Evolutionary conservation across 2,113 vertebrate genomes (phyloP).

Genomic region (Cheirogaleus medius): DNA sequence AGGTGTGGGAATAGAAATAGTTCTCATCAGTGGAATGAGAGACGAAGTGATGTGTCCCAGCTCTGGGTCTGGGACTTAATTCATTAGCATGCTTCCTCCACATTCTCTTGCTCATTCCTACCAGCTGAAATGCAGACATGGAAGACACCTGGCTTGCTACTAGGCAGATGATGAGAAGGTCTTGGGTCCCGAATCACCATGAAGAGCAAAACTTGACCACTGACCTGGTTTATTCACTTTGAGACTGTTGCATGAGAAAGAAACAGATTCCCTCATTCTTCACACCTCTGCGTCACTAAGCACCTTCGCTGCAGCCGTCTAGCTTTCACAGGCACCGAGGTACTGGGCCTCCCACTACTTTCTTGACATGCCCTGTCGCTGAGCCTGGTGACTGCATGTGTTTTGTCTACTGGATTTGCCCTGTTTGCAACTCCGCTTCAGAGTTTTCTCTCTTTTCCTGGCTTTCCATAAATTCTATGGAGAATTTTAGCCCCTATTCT

Average conservation of each 20-base stretch:
- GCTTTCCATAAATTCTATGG: background rate
- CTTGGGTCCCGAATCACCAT: background rate
- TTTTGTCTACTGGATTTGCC: background rate
- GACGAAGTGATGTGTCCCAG: background rate
- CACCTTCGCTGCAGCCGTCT: background rate
- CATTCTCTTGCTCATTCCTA: background rate
- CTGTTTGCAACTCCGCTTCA: background rate
- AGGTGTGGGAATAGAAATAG: background rate
- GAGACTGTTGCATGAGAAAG: background rate
- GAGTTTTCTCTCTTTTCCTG: background rate
- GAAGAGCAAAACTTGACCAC: background rate
- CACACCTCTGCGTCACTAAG: background rate
- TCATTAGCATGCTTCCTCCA: background rate
- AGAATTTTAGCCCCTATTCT: background rate
- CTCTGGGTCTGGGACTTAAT: background rate
- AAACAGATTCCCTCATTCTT: background rate
- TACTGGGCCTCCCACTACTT: background rate
- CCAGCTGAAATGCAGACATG: background rate
- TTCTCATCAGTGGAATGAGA: background rate
- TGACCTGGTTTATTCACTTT: background rate
- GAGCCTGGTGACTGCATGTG: background rate
- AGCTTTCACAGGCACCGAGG: background rate
- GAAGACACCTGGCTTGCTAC: background rate
- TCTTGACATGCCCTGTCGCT: background rate
- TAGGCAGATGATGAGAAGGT: background rate